Conservation (phyloP, 92 coral and sea anemone genomes). For the Epizoanthus fatuus region DNA sequence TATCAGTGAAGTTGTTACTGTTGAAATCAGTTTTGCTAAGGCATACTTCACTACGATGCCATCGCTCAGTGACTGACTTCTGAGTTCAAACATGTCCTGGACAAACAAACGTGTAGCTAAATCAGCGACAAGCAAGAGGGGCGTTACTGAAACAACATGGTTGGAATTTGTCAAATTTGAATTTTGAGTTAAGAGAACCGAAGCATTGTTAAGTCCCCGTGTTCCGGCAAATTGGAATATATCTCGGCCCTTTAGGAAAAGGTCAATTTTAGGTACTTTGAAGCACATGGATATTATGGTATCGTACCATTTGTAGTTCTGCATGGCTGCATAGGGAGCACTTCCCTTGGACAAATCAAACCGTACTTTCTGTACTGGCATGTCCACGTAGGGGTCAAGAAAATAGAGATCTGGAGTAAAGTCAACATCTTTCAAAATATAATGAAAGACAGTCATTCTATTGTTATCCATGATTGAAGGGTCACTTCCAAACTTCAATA, state of each 20-base stretch:
- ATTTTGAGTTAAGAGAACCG: background rate
- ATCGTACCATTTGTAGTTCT: background rate
- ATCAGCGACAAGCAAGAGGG: background rate
- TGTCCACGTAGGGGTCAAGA: conserved; percentile 19
- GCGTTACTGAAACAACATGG: background rate
- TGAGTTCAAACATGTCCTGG: background rate
- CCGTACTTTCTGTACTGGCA: conserved; percentile 8
- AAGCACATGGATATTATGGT: background rate
- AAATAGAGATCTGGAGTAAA: conserved; percentile 1
- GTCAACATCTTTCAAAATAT: conserved; percentile 20
- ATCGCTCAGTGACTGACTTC: background rate
- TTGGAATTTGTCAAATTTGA: background rate
- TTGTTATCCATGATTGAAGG: background rate
- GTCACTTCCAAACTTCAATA: conserved; percentile 40
- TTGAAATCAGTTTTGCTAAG: background rate
- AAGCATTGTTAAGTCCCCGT: conserved; percentile 1
- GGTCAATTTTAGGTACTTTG: background rate
- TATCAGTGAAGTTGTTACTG: conserved; percentile 1
- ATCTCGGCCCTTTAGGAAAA: background rate
- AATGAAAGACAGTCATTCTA: conserved; percentile 53
- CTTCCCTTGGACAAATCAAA: background rate
- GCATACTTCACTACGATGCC: background rate
- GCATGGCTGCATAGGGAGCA: background rate
- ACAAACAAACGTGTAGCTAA: background rate
- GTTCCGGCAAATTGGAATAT: background rate